Conservation (phyloP, 2,888 invertebrate species). For the Andricus quercusramuli region DNA sequence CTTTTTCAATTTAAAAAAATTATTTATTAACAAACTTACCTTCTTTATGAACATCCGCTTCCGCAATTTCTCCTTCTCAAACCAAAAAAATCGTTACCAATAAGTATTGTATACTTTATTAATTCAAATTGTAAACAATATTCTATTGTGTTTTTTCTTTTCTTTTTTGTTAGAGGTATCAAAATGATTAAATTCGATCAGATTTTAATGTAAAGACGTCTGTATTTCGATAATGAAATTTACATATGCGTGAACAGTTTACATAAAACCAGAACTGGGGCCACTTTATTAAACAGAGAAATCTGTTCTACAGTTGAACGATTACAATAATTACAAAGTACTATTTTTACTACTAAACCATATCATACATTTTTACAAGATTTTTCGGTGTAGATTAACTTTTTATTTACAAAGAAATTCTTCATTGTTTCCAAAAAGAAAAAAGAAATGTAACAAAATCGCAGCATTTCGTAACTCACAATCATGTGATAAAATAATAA, state of each 20-base stretch:
- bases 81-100: too few relatives aligned
- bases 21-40: too few relatives aligned
- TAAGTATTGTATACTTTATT: too few relatives aligned
- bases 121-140: too few relatives aligned
- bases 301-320: constrained; percentile 12
- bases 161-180: too few relatives aligned
- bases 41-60: too few relatives aligned
- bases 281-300: constrained; percentile 25
- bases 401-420: constrained; percentile 27
- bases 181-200: background rate
- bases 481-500: background rate
- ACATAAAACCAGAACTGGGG: constrained; percentile 1
- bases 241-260: constrained; percentile 51
- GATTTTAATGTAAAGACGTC: constrained; percentile 28
- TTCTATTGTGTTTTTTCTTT: too few relatives aligned
- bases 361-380: constrained; percentile 70
- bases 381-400: constrained; percentile 44
- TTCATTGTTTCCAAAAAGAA: background rate
- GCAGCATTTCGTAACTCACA: background rate
- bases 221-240: constrained; percentile 46
- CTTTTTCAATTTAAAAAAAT: constrained; percentile 2
- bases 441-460: background rate
- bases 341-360: constrained; percentile 4
- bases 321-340: constrained; percentile 21
- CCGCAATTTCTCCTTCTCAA: too few relatives aligned